A percentile compares a stretch with the other conserved stretches of the same genome.
Evolutionary conservation across 30 jellyfish, hydroid and myxozoan genomes (phyloP).

Genomic region (Hydractinia echinata): DNA sequence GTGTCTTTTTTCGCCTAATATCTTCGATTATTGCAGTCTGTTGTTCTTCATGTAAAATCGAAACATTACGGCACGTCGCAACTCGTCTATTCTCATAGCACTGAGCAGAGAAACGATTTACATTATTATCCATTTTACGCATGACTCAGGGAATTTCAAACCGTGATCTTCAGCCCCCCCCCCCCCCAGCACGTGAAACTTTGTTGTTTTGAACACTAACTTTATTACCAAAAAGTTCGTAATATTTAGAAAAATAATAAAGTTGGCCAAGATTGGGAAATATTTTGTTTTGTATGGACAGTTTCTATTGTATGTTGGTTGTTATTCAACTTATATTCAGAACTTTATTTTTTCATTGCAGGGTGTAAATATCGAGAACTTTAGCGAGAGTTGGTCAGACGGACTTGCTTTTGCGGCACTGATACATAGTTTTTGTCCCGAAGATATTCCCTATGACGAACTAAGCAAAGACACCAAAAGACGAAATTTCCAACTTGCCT

Average conservation of each 20-base stretch:
- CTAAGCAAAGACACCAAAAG: constrained; percentile 56
- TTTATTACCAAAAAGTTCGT: background rate
- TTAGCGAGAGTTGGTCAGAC: constrained; percentile 91
- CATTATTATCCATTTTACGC: too few relatives aligned
- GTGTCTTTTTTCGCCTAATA: too few relatives aligned
- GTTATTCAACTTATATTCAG: too few relatives aligned
- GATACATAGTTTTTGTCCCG: constrained; percentile 71
- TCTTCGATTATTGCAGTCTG: too few relatives aligned
- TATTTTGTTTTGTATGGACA: background rate
- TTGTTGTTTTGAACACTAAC: background rate
- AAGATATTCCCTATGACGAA: constrained; percentile 74
- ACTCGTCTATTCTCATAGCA: too few relatives aligned
- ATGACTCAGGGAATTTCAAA: too few relatives aligned
- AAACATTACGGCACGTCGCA: too few relatives aligned
- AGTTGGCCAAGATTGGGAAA: background rate
- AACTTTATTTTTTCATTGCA: background rate
- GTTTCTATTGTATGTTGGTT: background rate
- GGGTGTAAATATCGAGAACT: constrained; percentile 89
- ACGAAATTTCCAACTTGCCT: constrained; percentile 78
- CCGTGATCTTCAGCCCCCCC: too few relatives aligned
- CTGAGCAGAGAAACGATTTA: too few relatives aligned
- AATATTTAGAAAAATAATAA: background rate
- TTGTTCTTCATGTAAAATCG: too few relatives aligned
- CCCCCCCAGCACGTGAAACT: too few relatives aligned
- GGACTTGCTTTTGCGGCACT: constrained; percentile 93